These are phyloP conservation scores for Leptoclinus maculatus DNA, from an alignment of 2,797 vertebrate species.

Conservation along the genomic window DNA sequence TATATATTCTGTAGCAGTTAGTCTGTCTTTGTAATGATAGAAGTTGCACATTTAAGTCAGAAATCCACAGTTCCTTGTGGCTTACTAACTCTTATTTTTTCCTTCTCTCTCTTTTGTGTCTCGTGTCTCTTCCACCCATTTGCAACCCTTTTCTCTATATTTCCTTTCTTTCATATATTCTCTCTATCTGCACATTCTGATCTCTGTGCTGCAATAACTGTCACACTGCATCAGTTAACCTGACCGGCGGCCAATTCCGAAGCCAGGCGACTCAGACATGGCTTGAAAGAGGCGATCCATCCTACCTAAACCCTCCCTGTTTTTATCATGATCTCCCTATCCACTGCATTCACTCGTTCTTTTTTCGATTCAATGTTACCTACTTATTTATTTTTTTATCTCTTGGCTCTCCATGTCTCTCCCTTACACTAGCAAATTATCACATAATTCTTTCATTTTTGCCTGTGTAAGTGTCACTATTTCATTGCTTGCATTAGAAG, in stretches of 20 bases:
- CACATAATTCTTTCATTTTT: constrained; percentile 6
- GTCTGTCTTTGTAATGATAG: constrained; percentile 23
- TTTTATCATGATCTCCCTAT: constrained; percentile 11
- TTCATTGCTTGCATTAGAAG: constrained; percentile 33
- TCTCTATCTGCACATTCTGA: constrained; percentile 63
- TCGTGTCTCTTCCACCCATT: not conserved
- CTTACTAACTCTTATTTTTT: constrained; percentile 14
- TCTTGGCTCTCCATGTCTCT: constrained; percentile 42
- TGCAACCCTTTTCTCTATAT: not conserved
- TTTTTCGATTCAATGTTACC: not conserved
- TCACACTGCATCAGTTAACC: constrained; percentile 71
- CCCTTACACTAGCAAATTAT: not conserved
- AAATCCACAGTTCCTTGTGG: constrained; percentile 13
- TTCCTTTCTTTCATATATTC: constrained; percentile 38
- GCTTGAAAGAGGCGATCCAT: constrained; percentile 44
- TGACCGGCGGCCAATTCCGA: constrained; percentile 56
- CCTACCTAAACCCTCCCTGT: constrained; percentile 26
- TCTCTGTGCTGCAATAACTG: constrained; percentile 77
- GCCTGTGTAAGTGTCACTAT: constrained; percentile 18
- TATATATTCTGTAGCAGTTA: constrained; percentile 9
- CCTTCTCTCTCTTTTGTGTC: not conserved
- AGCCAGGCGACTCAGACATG: constrained; percentile 37
- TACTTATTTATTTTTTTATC: constrained; percentile 43
- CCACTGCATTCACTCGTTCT: not conserved
- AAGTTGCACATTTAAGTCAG: constrained; percentile 16